These are phyloP conservation scores for Apantesis nais DNA, from an alignment of 2,888 invertebrate species.

Conservation along the genomic window DNA sequence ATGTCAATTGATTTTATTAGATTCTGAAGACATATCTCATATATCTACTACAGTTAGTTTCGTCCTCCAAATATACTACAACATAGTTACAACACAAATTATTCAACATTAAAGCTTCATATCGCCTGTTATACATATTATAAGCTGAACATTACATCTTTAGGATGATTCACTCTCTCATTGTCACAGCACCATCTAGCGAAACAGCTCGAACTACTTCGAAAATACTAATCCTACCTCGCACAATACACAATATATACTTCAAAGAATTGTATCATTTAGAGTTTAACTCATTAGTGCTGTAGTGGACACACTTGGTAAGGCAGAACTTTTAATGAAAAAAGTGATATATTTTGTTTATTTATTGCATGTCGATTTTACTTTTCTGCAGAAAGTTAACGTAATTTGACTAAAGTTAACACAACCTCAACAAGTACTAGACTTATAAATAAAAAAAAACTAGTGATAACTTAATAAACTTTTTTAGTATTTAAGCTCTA, in stretches of 20 bases:
- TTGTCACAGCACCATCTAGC: not conserved
- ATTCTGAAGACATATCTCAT: constrained; percentile 3
- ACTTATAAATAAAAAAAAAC: too few species aligned
- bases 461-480: too few species aligned
- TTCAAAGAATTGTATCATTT: not conserved
- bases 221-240: not conserved
- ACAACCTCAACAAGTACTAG: too few species aligned
- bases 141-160: not conserved
- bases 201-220: not conserved
- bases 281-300: too few species aligned
- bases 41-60: constrained; percentile 1
- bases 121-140: not conserved
- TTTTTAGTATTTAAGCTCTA: too few species aligned
- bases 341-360: too few species aligned
- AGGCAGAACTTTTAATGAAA: too few species aligned
- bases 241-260: not conserved
- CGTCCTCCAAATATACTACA: not conserved
- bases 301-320: too few species aligned
- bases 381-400: too few species aligned
- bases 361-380: too few species aligned
- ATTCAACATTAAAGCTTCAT: constrained; percentile 12
- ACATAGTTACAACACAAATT: constrained; percentile 2
- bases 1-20: not conserved
- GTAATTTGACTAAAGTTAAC: too few species aligned
- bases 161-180: not conserved